Percentiles rank a stretch among this genome's conserved stretches.
phyloP scores from a whole-genome alignment of 1,140 invertebrate genomes.

The Lasioglossum baleicum region DNA sequence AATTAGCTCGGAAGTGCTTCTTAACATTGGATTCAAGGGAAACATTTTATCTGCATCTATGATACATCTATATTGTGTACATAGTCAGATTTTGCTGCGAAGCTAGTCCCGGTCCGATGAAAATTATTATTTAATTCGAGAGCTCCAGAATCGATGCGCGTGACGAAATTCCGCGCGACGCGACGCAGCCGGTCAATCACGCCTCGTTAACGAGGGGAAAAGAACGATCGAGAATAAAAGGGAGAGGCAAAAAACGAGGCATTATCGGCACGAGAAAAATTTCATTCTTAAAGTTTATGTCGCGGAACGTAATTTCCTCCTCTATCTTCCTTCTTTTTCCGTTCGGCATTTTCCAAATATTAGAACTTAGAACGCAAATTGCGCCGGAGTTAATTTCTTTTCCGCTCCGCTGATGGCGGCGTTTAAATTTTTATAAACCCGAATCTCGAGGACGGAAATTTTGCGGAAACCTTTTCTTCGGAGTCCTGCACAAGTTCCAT shows the following conservation, averaged over 20 bases:
- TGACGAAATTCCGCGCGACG: conserved; percentile 7
- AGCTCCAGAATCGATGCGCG: not conserved
- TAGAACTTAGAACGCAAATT: not conserved
- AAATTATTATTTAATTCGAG: conserved; percentile 21
- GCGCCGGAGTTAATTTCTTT: not conserved
- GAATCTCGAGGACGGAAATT: too few species aligned
- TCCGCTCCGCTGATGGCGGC: not conserved
- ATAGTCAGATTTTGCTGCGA: too few species aligned
- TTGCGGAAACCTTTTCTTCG: too few species aligned
- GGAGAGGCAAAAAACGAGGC: not conserved
- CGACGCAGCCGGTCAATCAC: not conserved
- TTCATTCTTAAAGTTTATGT: conserved; percentile 19
- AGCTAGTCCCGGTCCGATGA: not conserved
- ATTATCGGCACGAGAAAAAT: conserved; percentile 2
- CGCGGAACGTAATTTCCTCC: not conserved
- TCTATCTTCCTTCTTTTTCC: not conserved
- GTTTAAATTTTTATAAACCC: too few species aligned
- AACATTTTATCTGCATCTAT: not conserved
- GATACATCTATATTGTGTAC: too few species aligned
- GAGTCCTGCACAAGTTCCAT: too few species aligned
- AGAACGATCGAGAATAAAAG: not conserved
- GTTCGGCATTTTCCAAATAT: not conserved
- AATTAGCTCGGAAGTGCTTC: conserved; percentile 18
- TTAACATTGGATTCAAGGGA: not conserved
- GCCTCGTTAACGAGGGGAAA: not conserved